A percentile compares a stretch with the other conserved stretches of the same genome.
These are phyloP conservation scores for Blera fallax DNA, from an alignment of 2,888 invertebrate species.

Conservation along the genomic window DNA sequence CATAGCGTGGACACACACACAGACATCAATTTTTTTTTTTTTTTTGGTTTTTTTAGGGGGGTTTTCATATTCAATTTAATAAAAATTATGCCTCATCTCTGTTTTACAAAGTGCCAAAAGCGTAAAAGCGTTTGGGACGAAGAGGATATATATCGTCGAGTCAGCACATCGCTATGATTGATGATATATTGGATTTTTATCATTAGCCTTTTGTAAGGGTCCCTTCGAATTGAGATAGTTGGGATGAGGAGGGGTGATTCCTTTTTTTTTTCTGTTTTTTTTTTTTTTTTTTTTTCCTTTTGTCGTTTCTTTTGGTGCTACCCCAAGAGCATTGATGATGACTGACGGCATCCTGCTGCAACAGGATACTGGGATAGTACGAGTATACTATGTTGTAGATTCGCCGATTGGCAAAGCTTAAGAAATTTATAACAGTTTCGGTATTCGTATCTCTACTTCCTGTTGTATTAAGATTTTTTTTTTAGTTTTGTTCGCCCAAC, in stretches of 20 bases:
- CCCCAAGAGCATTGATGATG: constrained; percentile 17
- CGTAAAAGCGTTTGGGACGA: neutral
- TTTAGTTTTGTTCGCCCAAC: neutral
- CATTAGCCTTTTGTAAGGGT: constrained; percentile 1
- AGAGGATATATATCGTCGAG: neutral
- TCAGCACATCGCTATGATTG: constrained; percentile 35
- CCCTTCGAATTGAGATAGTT: neutral
- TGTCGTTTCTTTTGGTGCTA: neutral
- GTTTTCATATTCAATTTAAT: constrained; percentile 6
- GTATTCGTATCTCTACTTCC: neutral
- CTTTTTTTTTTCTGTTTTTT: neutral
- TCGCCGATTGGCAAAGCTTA: constrained; percentile 10
- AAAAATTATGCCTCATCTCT: constrained; percentile 14
- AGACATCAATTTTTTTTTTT: too few species aligned
- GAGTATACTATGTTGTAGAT: neutral
- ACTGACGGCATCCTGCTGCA: constrained; percentile 30
- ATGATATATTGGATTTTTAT: constrained; percentile 17
- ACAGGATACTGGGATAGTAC: constrained; percentile 8
- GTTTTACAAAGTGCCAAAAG: constrained; percentile 18
- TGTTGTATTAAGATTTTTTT: neutral
- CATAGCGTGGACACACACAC: neutral
- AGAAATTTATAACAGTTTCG: constrained; percentile 15
- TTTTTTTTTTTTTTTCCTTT: neutral
- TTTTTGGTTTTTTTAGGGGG: too few species aligned
- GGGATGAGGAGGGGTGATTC: neutral